phyloP scores from a whole-genome alignment of 2,797 vertebrate species.

The Syngnathus rostellatus region DNA sequence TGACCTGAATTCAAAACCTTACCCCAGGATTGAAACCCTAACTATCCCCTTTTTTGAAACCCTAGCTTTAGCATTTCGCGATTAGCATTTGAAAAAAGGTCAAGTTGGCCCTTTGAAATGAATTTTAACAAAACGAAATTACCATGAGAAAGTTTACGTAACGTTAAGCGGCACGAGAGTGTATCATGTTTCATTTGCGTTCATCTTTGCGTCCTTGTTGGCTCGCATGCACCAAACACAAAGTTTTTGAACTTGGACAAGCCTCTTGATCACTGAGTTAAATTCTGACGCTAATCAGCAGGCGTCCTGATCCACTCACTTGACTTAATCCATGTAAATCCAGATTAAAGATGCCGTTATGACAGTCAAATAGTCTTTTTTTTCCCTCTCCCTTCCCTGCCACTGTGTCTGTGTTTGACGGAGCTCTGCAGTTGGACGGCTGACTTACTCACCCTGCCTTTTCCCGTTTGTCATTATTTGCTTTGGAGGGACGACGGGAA shows the following conservation, averaged over 20 bases:
- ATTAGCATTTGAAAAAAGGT: background rate
- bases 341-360: slow-evolving; percentile 32
- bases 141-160: background rate
- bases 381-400: slow-evolving; percentile 5
- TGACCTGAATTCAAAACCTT: background rate
- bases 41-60: background rate
- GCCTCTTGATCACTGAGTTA: slow-evolving; percentile 2
- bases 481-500: slow-evolving; percentile 58
- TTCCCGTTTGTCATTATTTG: slow-evolving; percentile 62
- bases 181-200: background rate
- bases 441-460: slow-evolving; percentile 53
- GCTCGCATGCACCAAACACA: slow-evolving; percentile 30
- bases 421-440: slow-evolving; percentile 48
- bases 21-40: background rate
- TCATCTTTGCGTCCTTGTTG: slow-evolving; percentile 55
- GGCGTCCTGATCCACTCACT: slow-evolving; percentile 24
- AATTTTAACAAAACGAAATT: background rate
- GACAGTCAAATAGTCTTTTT: slow-evolving; percentile 39
- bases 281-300: slow-evolving; percentile 3
- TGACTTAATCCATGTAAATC: slow-evolving; percentile 35
- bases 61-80: background rate
- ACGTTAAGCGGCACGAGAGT: background rate
- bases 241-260: background rate
- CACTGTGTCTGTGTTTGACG: slow-evolving; percentile 53
- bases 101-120: background rate